These are phyloP conservation scores for Probaryconus sp. DNA, from an alignment of 1,140 invertebrate species.

Conservation along the genomic window DNA sequence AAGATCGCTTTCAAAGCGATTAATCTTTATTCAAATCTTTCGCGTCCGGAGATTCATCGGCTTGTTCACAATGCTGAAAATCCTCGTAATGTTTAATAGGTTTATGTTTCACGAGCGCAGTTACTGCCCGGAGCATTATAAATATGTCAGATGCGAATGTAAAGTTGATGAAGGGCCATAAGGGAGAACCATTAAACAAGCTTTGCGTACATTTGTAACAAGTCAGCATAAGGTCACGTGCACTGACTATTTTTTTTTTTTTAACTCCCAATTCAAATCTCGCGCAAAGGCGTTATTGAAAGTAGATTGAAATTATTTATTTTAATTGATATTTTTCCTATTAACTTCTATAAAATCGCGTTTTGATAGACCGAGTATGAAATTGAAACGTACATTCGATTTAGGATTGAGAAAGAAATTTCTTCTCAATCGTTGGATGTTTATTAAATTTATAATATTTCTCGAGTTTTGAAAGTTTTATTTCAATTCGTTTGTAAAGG, in stretches of 20 bases:
- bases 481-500: no score
- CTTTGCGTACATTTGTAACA: constrained; percentile 27
- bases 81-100: constrained; percentile 2
- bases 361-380: no score
- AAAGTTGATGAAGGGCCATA: constrained; percentile 30
- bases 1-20: constrained; percentile 5
- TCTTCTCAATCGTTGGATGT: no score
- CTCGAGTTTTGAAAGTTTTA: no score
- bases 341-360: no score
- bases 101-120: constrained; percentile 17
- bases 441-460: no score
- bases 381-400: no score
- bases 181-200: constrained; percentile 24
- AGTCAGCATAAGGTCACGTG: constrained; percentile 11
- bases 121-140: constrained; percentile 16
- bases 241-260: constrained; percentile 23
- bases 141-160: constrained; percentile 33
- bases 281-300: no score
- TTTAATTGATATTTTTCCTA: no score
- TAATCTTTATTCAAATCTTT: not conserved
- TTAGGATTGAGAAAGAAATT: no score
- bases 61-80: constrained; percentile 2
- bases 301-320: no score
- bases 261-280: no score
- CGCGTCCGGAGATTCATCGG: constrained; percentile 1